Evolutionary conservation across 1,140 invertebrate species (phyloP), one percentile per base, ranked within the genome.

Genomic region (Parapsyche elsis): DNA sequence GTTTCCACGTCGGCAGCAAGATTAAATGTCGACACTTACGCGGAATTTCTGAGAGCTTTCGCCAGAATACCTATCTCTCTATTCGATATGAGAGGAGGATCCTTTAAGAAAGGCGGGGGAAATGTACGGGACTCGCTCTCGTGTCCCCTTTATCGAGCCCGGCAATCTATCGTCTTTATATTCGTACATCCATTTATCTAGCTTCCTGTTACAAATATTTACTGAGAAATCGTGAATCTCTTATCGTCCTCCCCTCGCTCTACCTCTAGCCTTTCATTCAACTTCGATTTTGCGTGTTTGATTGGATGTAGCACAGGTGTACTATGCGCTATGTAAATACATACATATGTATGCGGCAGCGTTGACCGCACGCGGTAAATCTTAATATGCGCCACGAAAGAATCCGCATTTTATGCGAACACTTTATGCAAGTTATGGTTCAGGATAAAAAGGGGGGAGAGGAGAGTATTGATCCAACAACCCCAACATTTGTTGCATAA

Each of bases 401-500:
- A 67, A 67, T 67, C 24, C 23, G 44, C 64, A 77, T 64, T 77
- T 77, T 64, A 77, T 44, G 59, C 30, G 24, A 64, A 46, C 46
- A 77, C 75, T 77, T 64, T 61, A 49, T 77, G 75, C 75, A 77
- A 77, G 21, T 57, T 77, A 77, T 53, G 57, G 75, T 64, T 26
- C 19, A 49, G 57, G 75, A 77, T 59, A 77, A 77, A 53, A 77
- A 64, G 30, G 57, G 75, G 59, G 38, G 57, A 77, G 75, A 24
- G 19, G 53, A 77, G 75, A 77, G 49, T 77, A 77, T 77, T 53
- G 75, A 77, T 46, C 75, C 57, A 59, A 59, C 46, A 61, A 44
- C 30, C 26, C 75, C 75, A 30, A 77, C 75, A 77, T 77, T 77
- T 77, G 59, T 77, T 77, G 75, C 75, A 77, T 77, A 64, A 77